Base-by-base conservation (phyloP, 1,140 invertebrate genomes). In the Oscheius sp. region DNA sequence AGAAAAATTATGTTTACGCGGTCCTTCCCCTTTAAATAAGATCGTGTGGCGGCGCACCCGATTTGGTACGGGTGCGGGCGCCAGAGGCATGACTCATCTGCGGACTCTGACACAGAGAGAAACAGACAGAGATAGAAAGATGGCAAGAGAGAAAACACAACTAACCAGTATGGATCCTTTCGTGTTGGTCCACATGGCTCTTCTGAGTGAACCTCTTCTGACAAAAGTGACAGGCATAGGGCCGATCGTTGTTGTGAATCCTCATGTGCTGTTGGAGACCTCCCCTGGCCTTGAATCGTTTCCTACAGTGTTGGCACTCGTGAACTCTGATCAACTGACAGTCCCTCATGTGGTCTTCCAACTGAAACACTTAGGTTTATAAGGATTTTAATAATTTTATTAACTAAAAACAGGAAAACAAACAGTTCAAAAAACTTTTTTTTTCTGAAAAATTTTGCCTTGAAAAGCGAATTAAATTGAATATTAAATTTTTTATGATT, bases 341-440 rank as follows among this genome's bases (percentile, higher is more conserved):
- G 83, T 86, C 87, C 85, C 86, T 67, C 85, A 77, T 78, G 85
- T 87, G 76, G 85, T 86, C 69, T 83, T 87, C 55, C 4, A 84
- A 74, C 78, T 81, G 58, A 45, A 74, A 31, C 63, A n/a, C n/a
- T n/a, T n/a, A n/a, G n/a, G n/a, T n/a, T n/a, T n/a, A n/a, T n/a
- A n/a, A n/a, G n/a, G n/a, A n/a, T n/a, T n/a, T n/a, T n/a, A n/a
- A n/a, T n/a, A n/a, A n/a, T n/a, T n/a, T n/a, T n/a, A n/a, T n/a
- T n/a, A n/a, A n/a, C n/a, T n/a, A n/a, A n/a, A n/a, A n/a, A n/a
- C n/a, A n/a, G n/a, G n/a, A n/a, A n/a, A n/a, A n/a, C n/a, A n/a
- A n/a, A n/a, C n/a, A n/a, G n/a, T n/a, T n/a, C n/a, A n/a, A n/a
- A n/a, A n/a, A n/a, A n/a, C n/a, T n/a, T n/a, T n/a, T n/a, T n/a